phyloP scores from a whole-genome alignment of 1,140 invertebrate species.

The Schlechtendalia chinensis region DNA sequence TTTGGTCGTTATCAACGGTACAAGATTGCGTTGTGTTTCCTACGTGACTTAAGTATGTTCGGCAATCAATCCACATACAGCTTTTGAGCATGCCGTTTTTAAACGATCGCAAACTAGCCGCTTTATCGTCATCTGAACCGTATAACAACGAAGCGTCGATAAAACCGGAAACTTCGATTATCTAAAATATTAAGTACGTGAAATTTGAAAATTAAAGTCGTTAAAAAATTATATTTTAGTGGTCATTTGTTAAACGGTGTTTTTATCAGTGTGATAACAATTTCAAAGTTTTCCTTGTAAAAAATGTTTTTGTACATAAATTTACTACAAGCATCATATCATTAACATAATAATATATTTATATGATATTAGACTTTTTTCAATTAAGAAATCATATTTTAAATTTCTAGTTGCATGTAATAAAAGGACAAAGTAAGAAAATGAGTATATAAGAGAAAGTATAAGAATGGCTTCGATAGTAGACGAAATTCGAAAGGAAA shows the following conservation, averaged over 20 bases:
- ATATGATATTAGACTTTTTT: no score
- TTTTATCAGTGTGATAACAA: no score
- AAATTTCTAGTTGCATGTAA: no score
- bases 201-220: no score
- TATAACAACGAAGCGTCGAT: constrained; percentile 25
- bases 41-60: background rate
- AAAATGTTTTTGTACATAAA: background rate
- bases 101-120: background rate
- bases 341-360: no score
- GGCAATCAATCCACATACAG: background rate
- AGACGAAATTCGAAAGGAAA: no score
- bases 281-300: background rate
- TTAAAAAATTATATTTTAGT: no score
- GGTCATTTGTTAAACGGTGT: no score
- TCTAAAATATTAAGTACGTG: background rate
- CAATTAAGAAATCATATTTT: no score
- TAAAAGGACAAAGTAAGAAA: no score
- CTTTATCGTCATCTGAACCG: background rate
- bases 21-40: background rate
- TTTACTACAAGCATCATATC: background rate
- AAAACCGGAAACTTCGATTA: constrained; percentile 28
- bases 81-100: background rate
- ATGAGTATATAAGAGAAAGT: no score
- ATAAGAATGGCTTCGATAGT: no score
- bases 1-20: background rate